Evolutionary conservation across 2,113 vertebrate genomes (phyloP).

Genomic region (Sinocyclocheilus rhinocerous): DNA sequence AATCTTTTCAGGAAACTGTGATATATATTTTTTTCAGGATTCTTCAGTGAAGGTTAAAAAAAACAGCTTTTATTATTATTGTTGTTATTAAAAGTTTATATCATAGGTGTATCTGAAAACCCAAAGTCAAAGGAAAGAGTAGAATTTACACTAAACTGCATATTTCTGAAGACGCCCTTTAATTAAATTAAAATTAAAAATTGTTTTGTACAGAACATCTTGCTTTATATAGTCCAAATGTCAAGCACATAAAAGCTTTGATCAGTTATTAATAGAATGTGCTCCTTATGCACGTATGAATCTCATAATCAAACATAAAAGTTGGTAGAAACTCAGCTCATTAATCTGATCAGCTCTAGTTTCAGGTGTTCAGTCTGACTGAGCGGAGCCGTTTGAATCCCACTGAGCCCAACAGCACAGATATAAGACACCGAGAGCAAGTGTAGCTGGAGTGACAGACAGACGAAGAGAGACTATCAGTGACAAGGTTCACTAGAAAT

Average conservation of each 20-base stretch:
- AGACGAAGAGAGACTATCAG: background rate
- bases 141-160: background rate
- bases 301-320: background rate
- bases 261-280: background rate
- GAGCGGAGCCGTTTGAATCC: slow-evolving; percentile 7
- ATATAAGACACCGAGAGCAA: background rate
- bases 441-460: background rate
- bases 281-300: background rate
- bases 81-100: background rate
- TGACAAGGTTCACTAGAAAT: slow-evolving; percentile 1
- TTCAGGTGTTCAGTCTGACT: slow-evolving; percentile 1
- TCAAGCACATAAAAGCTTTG: too few relatives aligned
- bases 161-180: background rate
- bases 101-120: background rate
- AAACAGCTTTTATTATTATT: too few relatives aligned
- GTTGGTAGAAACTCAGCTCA: background rate
- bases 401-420: slow-evolving; percentile 8
- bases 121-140: background rate
- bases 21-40: too few relatives aligned
- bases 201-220: background rate
- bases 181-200: background rate
- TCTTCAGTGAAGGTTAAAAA: too few relatives aligned
- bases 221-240: background rate
- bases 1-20: too few relatives aligned
- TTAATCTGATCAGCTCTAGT: background rate